Evolutionary conservation across 1,140 invertebrate species (phyloP), one percentile per base, ranked within the genome.

Genomic region (Caerostris extrusa): DNA sequence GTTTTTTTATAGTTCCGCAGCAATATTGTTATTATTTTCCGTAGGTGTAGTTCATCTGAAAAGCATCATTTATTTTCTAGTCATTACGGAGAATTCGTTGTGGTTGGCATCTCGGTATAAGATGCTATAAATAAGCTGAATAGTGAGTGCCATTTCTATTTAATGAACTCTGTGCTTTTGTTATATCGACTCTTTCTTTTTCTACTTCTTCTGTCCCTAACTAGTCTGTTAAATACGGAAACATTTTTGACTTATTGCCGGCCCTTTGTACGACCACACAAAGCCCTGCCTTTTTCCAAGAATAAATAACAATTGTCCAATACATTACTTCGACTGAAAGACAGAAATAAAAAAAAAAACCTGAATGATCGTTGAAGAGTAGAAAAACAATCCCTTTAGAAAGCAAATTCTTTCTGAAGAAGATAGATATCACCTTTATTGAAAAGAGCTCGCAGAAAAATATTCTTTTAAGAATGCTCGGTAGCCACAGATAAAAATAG

Each of bases 381-480:
- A 77, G 34, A 77, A 5, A 50, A 77, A 77, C 14, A 50, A 71
- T 77, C 71, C 50, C 3, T 53, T 3, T 53, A 50, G 12, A 50
- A 10, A 53, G 53, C 50, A 77, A 77, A 77, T 77, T 77, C 34
- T 50, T 77, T 12, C 34, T 14, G 34, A 12, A 64, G 3, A 64
- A 77, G 71, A 50, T 53, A 77, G 71, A 77, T 77, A 77, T 77
- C 8, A 53, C 71, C 71, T 77, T 77, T 77, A 7, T 10, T 77
- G 10, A 50, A 77, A 77, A 77, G 34, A 7, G 34, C 10, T 50
- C 3, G 19, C 2, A 50, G 10, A 17, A 10, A 50, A 77, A 50
- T 7, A 12, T 4, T 77, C 3, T 34, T 77, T 50, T 5, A 64
- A 77, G 34, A 77, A 77, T 77, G 71, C 71, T 34, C 50, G 12